Evolutionary conservation across 1,140 invertebrate species (phyloP).

Genomic region (Drosophila tani): DNA sequence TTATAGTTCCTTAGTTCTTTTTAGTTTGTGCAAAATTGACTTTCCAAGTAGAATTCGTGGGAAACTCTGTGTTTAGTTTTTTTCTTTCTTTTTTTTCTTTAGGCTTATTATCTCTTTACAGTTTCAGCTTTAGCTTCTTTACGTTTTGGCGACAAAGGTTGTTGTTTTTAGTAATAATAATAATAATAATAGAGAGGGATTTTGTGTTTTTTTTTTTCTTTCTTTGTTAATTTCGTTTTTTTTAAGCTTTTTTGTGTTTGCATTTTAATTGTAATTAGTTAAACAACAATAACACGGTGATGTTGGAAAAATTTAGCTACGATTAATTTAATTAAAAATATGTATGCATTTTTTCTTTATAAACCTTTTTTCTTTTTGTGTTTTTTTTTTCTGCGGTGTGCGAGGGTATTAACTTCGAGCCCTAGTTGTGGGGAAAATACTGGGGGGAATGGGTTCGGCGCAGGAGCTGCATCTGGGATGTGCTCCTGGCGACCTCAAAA

Average conservation of each 20-base stretch:
- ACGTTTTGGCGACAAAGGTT: conserved; percentile 37
- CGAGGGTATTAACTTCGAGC: conserved; percentile 14
- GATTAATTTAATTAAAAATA: conserved; percentile 70
- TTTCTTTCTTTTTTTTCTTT: not conserved
- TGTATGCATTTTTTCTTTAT: conserved; percentile 38
- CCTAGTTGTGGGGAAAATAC: conserved; percentile 12
- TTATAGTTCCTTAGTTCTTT: conserved; percentile 14
- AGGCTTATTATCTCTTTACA: conserved; percentile 12
- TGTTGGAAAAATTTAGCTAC: conserved; percentile 77
- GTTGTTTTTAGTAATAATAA: conserved; percentile 3
- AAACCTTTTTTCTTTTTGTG: not conserved
- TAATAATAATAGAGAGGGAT: conserved; percentile 29
- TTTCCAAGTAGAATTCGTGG: conserved; percentile 31
- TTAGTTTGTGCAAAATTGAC: conserved; percentile 39
- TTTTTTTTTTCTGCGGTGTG: conserved; percentile 14
- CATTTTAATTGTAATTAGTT: conserved; percentile 48
- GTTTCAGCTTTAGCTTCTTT: conserved; percentile 3
- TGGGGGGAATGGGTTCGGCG: not conserved
- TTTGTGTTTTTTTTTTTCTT: conserved; percentile 21
- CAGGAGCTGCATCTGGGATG: conserved; percentile 21
- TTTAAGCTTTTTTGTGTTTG: conserved; percentile 28
- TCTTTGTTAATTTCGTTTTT: conserved; percentile 19
- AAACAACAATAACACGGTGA: conserved; percentile 80
- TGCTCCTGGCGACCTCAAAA: not conserved
- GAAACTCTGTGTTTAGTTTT: conserved; percentile 1